Evolutionary conservation across 2,797 vertebrate species (phyloP), one percentile per base, ranked within the genome.

Genomic region (Uromys caudimaculatus): DNA sequence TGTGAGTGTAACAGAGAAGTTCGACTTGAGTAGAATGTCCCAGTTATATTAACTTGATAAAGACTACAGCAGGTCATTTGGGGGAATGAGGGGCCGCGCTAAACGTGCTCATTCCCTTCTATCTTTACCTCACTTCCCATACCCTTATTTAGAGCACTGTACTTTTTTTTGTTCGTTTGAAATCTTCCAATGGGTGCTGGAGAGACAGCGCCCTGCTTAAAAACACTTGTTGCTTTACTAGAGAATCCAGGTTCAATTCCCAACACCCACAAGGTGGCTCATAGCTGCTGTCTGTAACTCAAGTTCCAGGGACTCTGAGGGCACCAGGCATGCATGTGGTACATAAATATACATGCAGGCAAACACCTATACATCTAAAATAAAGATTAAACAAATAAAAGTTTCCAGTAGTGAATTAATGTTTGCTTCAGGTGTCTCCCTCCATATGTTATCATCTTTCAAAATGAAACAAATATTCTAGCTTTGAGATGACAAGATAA

Each of bases 401-500:
- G 7, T 7, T 77, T 89, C 35, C 50, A 94, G 4, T 82, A 77
- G 67, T 78, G 38, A 86, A 69, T 85, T 76, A 54, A 50, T 67
- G 1, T 64, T 89, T 77, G 14, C 83, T 73, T 95, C 54, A 93
- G 50, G 9, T 29, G 32, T 89, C 21, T 47, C 35, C 47, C 60
- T 71, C 29, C 44, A 75, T 54, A 89, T 86, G 95, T 94, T 19
- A n/a, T 60, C 32, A 71, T 89, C 73, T 96, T 64, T 87, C 62
- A 92, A 95, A 91, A 77, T 87, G 77, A 89, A 67, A 81, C 52
- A 67, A 38, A 52, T 29, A 56, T 41, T 73, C 35, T 73, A 41
- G 24, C 35, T 67, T 85, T 35, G 44, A 85, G 67, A 85, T 50
- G 8, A 50, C 29, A 85, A 50, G 47, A n/a, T 85, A 50, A 85